Conservation (phyloP, 2,888 invertebrate genomes). For the Blastobasis lacticolella region DNA sequence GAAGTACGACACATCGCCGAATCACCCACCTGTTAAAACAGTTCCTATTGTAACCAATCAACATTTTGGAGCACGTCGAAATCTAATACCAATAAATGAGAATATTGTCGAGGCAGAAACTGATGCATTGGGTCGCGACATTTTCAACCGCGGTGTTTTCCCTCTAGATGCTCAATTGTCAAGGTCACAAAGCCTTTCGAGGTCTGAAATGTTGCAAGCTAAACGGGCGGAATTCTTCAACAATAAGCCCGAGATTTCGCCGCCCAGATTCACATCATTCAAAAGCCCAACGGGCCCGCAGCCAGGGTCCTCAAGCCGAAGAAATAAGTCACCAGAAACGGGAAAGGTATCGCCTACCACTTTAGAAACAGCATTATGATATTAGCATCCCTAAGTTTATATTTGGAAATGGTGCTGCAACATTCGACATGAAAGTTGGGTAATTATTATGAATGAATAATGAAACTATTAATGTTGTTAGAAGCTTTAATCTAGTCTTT, state of each 20-base stretch:
- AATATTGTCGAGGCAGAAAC: constrained; percentile 40
- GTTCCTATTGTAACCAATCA: constrained; percentile 64
- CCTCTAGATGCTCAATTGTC: constrained; percentile 56
- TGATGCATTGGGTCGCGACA: constrained; percentile 31
- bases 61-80: constrained; percentile 64
- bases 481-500: constrained; percentile 73
- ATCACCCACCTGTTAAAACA: constrained; percentile 52
- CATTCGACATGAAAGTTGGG: background rate
- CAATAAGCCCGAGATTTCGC: constrained; percentile 47
- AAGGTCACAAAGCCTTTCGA: constrained; percentile 43
- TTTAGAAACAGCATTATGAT: constrained; percentile 78
- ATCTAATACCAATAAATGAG: constrained; percentile 60
- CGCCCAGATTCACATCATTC: constrained; percentile 57
- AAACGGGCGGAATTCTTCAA: constrained; percentile 77
- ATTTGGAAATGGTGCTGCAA: background rate
- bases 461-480: constrained; percentile 41
- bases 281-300: constrained; percentile 39
- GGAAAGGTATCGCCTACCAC: constrained; percentile 66
- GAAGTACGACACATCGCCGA: constrained; percentile 53
- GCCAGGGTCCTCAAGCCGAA: constrained; percentile 21
- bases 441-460: background rate
- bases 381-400: constrained; percentile 1
- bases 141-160: constrained; percentile 56
- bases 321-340: constrained; percentile 50
- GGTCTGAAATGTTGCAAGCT: constrained; percentile 74